Conservation (phyloP, 2,113 vertebrate species). For the Dolichotis patagonum region DNA sequence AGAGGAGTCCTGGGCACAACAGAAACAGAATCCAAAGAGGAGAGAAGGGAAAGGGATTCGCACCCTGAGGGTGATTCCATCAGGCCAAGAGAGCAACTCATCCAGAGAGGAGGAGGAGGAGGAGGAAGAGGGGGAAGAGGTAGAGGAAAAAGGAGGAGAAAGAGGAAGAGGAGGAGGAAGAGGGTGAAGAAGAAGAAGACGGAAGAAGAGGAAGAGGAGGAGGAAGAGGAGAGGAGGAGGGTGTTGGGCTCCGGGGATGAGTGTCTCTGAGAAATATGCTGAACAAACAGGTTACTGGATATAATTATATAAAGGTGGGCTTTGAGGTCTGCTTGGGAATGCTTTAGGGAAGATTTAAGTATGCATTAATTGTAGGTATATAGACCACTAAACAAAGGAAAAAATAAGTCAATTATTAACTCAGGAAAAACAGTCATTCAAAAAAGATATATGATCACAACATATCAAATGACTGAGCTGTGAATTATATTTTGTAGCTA, state of each 20-base stretch:
- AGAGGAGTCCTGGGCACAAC: not conserved
- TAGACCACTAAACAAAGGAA: not conserved
- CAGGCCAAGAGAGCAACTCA: not conserved
- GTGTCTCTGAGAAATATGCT: not conserved
- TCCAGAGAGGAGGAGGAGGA: too few species aligned
- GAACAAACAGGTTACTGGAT: not conserved
- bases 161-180: too few species aligned
- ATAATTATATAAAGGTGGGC: not conserved
- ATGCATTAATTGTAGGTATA: not conserved
- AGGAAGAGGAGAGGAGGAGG: not conserved
- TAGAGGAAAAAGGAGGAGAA: too few species aligned
- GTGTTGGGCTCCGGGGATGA: not conserved
- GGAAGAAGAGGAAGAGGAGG: too few species aligned
- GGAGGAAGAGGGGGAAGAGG: too few species aligned
- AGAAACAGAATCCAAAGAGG: not conserved
- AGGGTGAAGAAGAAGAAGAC: too few species aligned
- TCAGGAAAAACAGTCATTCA: conserved; percentile 9
- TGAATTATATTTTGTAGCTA: not conserved
- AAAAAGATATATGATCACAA: not conserved
- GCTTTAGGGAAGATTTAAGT: not conserved
- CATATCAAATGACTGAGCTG: not conserved
- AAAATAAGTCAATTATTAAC: not conserved
- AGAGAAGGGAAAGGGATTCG: not conserved
- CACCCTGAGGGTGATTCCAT: fast-evolving
- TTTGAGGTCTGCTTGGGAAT: not conserved